These are phyloP conservation scores for Spongia lamella DNA, from an alignment of 37 sponge, comb jelly and placozoan genomes.

Conservation along the genomic window DNA sequence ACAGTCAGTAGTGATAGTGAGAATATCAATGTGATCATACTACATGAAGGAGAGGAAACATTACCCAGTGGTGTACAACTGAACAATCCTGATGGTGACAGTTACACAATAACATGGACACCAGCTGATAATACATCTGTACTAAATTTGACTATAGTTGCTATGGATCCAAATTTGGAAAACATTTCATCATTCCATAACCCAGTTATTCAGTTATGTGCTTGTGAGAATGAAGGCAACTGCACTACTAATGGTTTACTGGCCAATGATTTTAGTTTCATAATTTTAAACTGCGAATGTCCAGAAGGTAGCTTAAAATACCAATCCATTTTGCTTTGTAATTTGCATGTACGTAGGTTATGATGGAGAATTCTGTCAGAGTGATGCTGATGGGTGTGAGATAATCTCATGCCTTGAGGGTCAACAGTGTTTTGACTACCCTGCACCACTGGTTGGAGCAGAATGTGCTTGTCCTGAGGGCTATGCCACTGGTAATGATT, in stretches of 20 bases:
- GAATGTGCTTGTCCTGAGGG: constrained; percentile 62
- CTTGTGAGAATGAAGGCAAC: constrained; percentile 52
- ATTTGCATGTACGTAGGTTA: constrained; percentile 20
- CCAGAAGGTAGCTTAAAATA: constrained; percentile 18
- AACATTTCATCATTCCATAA: constrained; percentile 8
- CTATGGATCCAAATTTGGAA: background rate
- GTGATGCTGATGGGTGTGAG: constrained; percentile 62
- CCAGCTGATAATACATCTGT: background rate
- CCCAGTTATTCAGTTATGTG: constrained; percentile 47
- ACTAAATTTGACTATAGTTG: constrained; percentile 9
- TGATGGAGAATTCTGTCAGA: constrained; percentile 45
- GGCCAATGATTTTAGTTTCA: background rate
- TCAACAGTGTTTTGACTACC: constrained; percentile 44
- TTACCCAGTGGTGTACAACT: background rate
- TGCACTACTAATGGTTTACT: constrained; percentile 50
- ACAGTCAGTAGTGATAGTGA: constrained; percentile 24
- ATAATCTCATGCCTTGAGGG: constrained; percentile 58
- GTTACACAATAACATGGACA: constrained; percentile 6
- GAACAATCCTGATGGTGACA: background rate
- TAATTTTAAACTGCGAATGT: constrained; percentile 46
- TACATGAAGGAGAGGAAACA: background rate
- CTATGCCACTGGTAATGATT: constrained; percentile 30
- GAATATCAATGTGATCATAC: constrained; percentile 3
- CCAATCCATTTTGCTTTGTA: background rate
- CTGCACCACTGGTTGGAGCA: constrained; percentile 54